A percentile compares a stretch with the other conserved stretches of the same genome.
Conservation (phyloP, 2,113 vertebrate species). For the Mus musculus region GRCm39 chrX:141238001-141238500, state of each 20-base stretch:
- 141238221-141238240: neutral
- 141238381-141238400: neutral
- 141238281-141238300: conserved; percentile 22
- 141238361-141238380: neutral
- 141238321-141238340: neutral
- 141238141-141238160: neutral
- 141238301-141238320: neutral
- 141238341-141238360: neutral
- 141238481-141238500: neutral
- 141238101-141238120: neutral
- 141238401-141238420: neutral
- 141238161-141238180: neutral
- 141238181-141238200: neutral
- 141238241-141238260: neutral
- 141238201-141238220: neutral
- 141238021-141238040: conserved; percentile 44
- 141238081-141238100: neutral
- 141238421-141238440: neutral
- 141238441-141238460: neutral
- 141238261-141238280: conserved; percentile 9
- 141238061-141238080: conserved; percentile 1
- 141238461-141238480: neutral
- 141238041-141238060: neutral
- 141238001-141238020: neutral
- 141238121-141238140: neutral